Evolutionary conservation across 2,888 invertebrate genomes (phyloP), one percentile per base, ranked within the genome.

Genomic region (Cetonia aurata): DNA sequence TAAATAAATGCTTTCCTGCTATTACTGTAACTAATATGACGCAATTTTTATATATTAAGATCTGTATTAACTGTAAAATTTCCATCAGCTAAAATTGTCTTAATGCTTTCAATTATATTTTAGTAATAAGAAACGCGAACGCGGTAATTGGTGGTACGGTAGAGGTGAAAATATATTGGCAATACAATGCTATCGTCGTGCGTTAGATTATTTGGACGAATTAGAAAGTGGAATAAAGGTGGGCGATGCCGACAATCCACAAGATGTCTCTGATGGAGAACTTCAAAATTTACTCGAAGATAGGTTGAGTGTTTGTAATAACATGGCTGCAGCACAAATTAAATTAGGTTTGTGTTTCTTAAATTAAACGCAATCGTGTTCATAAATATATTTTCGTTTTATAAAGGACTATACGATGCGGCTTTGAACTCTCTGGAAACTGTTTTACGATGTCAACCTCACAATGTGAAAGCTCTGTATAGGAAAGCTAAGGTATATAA

Each of bases 131-230:
- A 95, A 95, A 81, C 90, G 95, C 72, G 92, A 93, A 78, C 89
- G 95, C 68, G 98, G 97, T 6, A 97, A 97, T 84, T 95, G 93
- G 89, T 95, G 95, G 92, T 97, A 95, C 82, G 88, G 90, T 19
- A 89, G 96, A 57, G 91, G 91, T 25, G 96, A 97, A 79, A 90
- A 91, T 67, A 89, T 89, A 41, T 87, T 92, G 19, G 95, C 96
- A 0, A 92, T 97, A 69, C 94, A 95, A 79, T 90, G 95, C 77
- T 98, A 98, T 83, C 88, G 94, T 77, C 90, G 94, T 73, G 95
- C 96, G 0, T 84, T 96, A 12, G 93, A 95, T 80, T 94, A 91
- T 79, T 86, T 96, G 52, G 93, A 95, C 78, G 91, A 92, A 78
- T 87, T 88, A 13, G 91, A 90, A 80, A 91, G 90, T 15, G 91